These are phyloP conservation scores for Volucella inanis DNA, from an alignment of 2,888 invertebrate species.

Conservation along the genomic window DNA sequence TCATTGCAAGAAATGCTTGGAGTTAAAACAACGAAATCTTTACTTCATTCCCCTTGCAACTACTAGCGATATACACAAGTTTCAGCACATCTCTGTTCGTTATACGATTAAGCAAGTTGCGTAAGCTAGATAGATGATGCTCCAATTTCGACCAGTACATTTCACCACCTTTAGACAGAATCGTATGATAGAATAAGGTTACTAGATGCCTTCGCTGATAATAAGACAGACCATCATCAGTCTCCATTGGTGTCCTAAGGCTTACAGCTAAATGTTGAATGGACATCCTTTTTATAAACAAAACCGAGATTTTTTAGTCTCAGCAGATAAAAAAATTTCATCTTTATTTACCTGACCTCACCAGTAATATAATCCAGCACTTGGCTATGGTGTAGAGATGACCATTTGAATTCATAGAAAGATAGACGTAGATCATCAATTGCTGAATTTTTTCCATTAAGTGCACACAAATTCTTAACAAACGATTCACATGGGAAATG, in stretches of 20 bases:
- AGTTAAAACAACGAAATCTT: not conserved
- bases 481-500: slow-evolving; percentile 79
- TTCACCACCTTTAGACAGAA: slow-evolving; percentile 74
- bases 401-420: slow-evolving; percentile 77
- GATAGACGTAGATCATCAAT: slow-evolving; percentile 75
- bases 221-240: slow-evolving; percentile 66
- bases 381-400: slow-evolving; percentile 75
- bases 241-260: slow-evolving; percentile 70
- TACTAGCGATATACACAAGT: slow-evolving; percentile 79
- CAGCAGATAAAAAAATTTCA: too few species aligned
- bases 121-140: slow-evolving; percentile 75
- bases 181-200: slow-evolving; percentile 78
- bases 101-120: slow-evolving; percentile 78
- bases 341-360: slow-evolving; percentile 78
- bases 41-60: slow-evolving; percentile 80
- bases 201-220: slow-evolving; percentile 78
- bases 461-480: slow-evolving; percentile 78
- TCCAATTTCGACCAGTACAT: slow-evolving; percentile 72
- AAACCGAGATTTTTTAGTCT: not conserved
- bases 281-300: slow-evolving; percentile 77
- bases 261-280: slow-evolving; percentile 79
- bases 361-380: slow-evolving; percentile 77
- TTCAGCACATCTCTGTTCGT: slow-evolving; percentile 78
- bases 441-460: slow-evolving; percentile 44
- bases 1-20: not conserved